Evolutionary conservation across 2,113 vertebrate genomes (phyloP).

Genomic region (Sorex araneus): DNA sequence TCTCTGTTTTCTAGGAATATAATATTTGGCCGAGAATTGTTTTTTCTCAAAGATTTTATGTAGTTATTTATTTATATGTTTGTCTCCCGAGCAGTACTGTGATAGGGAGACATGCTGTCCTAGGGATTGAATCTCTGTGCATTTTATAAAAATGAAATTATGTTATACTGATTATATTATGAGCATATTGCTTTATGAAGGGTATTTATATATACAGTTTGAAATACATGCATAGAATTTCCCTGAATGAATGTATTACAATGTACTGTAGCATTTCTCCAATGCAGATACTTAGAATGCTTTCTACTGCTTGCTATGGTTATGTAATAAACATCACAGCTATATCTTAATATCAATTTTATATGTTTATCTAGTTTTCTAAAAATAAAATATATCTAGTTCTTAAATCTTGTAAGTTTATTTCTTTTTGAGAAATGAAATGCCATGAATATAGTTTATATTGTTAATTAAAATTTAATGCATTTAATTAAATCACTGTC

Average conservation of each 20-base stretch:
- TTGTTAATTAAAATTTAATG: conserved; percentile 60
- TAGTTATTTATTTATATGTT: no score
- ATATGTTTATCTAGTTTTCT: neutral
- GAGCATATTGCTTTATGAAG: neutral
- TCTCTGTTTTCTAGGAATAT: no score
- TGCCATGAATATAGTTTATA: neutral
- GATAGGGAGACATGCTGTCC: no score
- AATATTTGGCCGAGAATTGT: no score
- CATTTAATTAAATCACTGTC: no score
- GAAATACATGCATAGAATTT: neutral
- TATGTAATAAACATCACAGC: conserved; percentile 31
- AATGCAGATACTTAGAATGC: conserved; percentile 10
- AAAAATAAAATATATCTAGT: conserved; percentile 11
- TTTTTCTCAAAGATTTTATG: no score
- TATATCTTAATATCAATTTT: conserved; percentile 14
- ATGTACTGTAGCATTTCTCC: neutral
- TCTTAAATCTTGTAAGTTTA: neutral
- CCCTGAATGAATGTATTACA: neutral
- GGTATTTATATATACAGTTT: neutral
- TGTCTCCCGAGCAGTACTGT: no score
- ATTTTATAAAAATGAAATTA: conserved; percentile 31
- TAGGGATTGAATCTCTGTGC: no score
- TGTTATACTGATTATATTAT: neutral
- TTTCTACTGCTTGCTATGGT: neutral
- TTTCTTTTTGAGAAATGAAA: conserved; percentile 29